These are phyloP conservation scores for Garra rufa DNA, from an alignment of 2,113 vertebrate genomes.

Conservation along the genomic window DNA sequence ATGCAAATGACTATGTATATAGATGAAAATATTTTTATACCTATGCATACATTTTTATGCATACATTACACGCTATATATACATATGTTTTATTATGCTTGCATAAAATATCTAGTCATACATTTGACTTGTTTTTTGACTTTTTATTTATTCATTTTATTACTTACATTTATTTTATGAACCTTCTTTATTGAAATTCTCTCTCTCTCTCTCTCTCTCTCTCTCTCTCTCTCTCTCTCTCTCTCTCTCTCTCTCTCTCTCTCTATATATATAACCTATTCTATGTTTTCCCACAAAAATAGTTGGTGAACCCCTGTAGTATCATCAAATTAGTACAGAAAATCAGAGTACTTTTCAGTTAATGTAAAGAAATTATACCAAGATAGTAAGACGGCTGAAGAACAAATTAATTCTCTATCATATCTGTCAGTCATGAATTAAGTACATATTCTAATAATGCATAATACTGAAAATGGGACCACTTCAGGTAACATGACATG, in stretches of 20 bases:
- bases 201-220: too few relatives aligned
- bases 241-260: too few relatives aligned
- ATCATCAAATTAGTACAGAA: background rate
- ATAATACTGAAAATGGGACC: slow-evolving; percentile 5
- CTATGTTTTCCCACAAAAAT: background rate
- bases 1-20: too few relatives aligned
- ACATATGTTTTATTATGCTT: too few relatives aligned
- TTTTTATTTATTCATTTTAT: too few relatives aligned
- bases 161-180: too few relatives aligned
- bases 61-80: too few relatives aligned
- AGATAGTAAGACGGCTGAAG: background rate
- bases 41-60: too few relatives aligned
- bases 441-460: background rate
- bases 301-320: background rate
- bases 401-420: background rate
- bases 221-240: too few relatives aligned
- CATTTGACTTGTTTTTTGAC: background rate
- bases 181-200: background rate
- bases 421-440: background rate
- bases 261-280: too few relatives aligned
- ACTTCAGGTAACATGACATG: slow-evolving; percentile 35
- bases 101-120: background rate
- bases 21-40: too few relatives aligned
- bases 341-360: background rate
- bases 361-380: background rate